phyloP scores from a whole-genome alignment of 2,113 vertebrate species.

The Propithecus coquereli region DNA sequence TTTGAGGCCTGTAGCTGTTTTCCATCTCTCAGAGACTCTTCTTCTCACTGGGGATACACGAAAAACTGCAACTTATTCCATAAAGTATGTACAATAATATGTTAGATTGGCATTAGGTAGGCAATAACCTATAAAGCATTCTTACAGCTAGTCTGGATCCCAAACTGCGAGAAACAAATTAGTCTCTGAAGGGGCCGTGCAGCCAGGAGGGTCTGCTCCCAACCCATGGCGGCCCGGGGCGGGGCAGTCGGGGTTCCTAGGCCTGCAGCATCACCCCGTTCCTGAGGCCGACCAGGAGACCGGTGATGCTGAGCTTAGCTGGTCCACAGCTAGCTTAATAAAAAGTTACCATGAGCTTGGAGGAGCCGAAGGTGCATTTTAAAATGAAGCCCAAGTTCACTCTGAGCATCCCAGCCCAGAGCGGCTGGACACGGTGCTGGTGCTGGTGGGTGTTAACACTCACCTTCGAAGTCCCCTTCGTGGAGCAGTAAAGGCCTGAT shows the following conservation, averaged over 20 bases:
- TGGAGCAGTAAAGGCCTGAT: conserved; percentile 97
- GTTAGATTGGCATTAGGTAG: fast-evolving
- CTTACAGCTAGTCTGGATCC: not conserved
- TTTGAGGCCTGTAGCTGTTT: not conserved
- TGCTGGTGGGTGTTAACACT: not conserved
- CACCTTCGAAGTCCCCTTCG: conserved; percentile 98
- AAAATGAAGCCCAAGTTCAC: not conserved
- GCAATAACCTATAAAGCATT: not conserved
- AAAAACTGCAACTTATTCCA: no score
- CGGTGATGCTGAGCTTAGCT: not conserved
- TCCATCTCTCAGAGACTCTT: no score
- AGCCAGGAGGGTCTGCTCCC: not conserved
- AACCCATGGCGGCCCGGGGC: not conserved
- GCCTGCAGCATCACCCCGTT: not conserved
- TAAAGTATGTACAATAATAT: fast-evolving
- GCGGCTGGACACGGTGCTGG: not conserved
- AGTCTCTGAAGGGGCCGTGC: not conserved
- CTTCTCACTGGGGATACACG: fast-evolving
- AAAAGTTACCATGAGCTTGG: fast-evolving
- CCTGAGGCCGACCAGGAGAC: no score
- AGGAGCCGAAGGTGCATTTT: no score
- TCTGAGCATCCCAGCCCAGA: not conserved
- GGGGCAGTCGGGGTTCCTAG: fast-evolving
- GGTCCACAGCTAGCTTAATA: not conserved
- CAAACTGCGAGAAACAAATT: not conserved